Conservation (phyloP, 1,140 invertebrate genomes). For the Drosophila bocqueti region DNA sequence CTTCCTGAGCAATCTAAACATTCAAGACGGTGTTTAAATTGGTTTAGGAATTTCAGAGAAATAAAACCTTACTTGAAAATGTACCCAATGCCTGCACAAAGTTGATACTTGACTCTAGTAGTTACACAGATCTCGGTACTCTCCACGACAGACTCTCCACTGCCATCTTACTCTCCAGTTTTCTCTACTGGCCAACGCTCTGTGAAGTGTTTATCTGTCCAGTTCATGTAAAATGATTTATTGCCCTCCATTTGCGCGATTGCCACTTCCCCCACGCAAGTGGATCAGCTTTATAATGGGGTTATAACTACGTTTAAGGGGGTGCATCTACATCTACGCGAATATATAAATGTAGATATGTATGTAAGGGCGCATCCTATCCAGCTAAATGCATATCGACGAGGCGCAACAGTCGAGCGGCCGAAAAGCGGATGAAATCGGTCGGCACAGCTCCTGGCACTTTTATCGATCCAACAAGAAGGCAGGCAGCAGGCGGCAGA, state of each 20-base stretch:
- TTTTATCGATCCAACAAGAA: slow-evolving; percentile 79
- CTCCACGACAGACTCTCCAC: neutral
- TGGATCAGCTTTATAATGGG: slow-evolving; percentile 41
- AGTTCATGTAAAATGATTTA: slow-evolving; percentile 53
- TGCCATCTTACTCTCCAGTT: neutral
- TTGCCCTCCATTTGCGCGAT: slow-evolving; percentile 45
- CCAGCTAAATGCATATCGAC: neutral
- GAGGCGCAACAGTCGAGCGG: slow-evolving; percentile 46
- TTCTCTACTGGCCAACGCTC: slow-evolving; percentile 45
- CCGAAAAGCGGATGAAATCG: slow-evolving; percentile 10
- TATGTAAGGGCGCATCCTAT: neutral
- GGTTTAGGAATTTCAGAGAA: too few relatives aligned
- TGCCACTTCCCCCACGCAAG: slow-evolving; percentile 57
- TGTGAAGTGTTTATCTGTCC: slow-evolving; percentile 66
- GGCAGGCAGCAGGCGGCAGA: neutral
- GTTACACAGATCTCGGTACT: neutral
- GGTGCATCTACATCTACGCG: slow-evolving; percentile 6
- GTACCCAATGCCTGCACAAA: too few relatives aligned
- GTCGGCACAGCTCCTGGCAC: slow-evolving; percentile 21
- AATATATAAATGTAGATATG: neutral
- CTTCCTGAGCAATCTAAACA: neutral
- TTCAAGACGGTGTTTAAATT: too few relatives aligned
- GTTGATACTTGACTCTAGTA: neutral
- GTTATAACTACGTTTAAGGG: slow-evolving; percentile 5
- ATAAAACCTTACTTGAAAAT: too few relatives aligned